Percentiles rank a stretch among this genome's conserved stretches.
phyloP scores from a whole-genome alignment of 1,140 invertebrate genomes.

The Drosophila mauritiana region DNA sequence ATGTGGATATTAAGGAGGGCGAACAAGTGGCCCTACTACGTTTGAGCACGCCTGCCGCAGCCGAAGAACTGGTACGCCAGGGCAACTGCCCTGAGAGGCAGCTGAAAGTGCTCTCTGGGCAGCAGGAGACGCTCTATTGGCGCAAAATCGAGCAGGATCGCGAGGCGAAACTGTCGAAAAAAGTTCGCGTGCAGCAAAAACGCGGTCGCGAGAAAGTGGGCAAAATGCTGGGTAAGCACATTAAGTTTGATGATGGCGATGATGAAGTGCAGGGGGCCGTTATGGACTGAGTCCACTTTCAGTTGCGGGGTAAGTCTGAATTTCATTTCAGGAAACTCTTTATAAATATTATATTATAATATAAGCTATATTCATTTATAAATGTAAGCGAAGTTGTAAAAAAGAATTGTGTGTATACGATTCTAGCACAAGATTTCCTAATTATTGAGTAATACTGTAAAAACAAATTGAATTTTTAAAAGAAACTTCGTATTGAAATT shows the following conservation, averaged over 20 bases:
- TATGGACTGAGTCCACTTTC: constrained; percentile 7
- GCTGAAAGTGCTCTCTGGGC: constrained; percentile 84
- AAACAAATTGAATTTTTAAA: not conserved
- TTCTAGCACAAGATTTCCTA: not conserved
- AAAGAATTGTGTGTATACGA: no score
- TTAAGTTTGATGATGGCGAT: constrained; percentile 87
- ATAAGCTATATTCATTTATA: not conserved
- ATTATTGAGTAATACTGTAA: not conserved
- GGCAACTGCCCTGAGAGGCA: constrained; percentile 66
- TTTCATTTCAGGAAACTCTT: not conserved
- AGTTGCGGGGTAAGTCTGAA: not conserved
- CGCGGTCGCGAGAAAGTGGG: constrained; percentile 88
- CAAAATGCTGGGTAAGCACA: constrained; percentile 88
- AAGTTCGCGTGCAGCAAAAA: constrained; percentile 85
- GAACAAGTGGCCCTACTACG: constrained; percentile 86
- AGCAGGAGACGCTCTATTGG: constrained; percentile 88
- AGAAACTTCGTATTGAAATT: not conserved
- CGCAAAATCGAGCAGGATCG: constrained; percentile 87
- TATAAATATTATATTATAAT: no score
- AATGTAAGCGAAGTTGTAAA: not conserved
- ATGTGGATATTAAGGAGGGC: constrained; percentile 88
- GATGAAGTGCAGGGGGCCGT: constrained; percentile 23
- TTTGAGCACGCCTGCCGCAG: constrained; percentile 86
- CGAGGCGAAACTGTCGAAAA: constrained; percentile 86
- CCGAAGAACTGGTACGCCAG: constrained; percentile 84